Conservation (phyloP, 2,113 vertebrate species). For the Bubo blakistoni region DNA sequence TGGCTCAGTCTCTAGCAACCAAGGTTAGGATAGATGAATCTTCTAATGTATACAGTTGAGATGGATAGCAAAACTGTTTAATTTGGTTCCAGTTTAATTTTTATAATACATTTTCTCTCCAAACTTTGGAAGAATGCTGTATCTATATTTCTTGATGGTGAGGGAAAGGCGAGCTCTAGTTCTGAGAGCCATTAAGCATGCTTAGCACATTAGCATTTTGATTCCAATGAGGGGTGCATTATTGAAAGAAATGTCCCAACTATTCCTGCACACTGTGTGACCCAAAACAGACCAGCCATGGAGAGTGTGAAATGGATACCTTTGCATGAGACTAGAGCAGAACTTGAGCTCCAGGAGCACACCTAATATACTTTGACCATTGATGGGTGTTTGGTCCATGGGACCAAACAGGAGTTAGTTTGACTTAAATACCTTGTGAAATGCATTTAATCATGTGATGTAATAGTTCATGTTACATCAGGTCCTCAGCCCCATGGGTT, state of each 20-base stretch:
- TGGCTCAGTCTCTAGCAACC: not conserved
- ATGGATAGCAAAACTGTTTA: not conserved
- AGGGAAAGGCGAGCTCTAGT: not conserved
- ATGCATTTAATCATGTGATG: no score
- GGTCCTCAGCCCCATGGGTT: not conserved
- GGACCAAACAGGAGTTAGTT: not conserved
- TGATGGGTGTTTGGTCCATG: not conserved
- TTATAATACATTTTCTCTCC: not conserved
- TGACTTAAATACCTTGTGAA: not conserved
- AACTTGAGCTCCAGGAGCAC: not conserved
- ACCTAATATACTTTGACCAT: not conserved
- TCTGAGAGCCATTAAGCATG: not conserved
- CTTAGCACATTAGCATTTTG: not conserved
- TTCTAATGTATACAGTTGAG: not conserved
- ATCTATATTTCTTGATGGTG: not conserved
- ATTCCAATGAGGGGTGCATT: not conserved
- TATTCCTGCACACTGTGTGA: rapidly evolving
- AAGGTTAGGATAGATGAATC: not conserved
- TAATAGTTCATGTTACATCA: not conserved
- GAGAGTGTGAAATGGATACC: not conserved
- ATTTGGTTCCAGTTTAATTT: not conserved
- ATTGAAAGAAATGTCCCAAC: not conserved
- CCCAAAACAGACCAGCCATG: not conserved
- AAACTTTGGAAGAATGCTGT: not conserved
- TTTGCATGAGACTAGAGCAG: not conserved